These are phyloP conservation scores for Trichomalopsis sarcophagae DNA, from an alignment of 1,140 invertebrate genomes.

Conservation along the genomic window DNA sequence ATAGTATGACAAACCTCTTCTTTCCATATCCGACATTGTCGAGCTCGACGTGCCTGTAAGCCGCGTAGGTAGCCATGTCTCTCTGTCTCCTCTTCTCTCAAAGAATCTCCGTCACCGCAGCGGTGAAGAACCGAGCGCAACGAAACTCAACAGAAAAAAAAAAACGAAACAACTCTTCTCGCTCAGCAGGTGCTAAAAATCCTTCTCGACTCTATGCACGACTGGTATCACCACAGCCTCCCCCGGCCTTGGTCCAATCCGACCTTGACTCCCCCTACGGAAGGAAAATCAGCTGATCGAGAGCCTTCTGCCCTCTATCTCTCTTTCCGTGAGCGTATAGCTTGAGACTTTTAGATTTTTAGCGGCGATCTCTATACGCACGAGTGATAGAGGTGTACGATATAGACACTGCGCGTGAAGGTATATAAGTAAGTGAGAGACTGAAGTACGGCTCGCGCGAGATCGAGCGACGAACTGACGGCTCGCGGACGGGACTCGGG, in stretches of 20 bases:
- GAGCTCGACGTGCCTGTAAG: conserved; percentile 82
- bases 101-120: neutral
- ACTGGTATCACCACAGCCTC: neutral
- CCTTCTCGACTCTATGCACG: too few relatives aligned
- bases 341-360: too few relatives aligned
- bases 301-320: too few relatives aligned
- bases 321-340: neutral
- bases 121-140: neutral
- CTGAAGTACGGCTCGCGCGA: conserved; percentile 16
- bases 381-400: neutral
- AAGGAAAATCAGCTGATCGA: neutral
- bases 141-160: conserved; percentile 9
- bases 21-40: conserved; percentile 83
- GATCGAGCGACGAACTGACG: conserved; percentile 44
- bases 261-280: conserved; percentile 9
- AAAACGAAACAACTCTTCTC: neutral
- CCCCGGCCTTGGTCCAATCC: neutral
- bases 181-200: too few relatives aligned
- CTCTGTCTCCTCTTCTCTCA: neutral
- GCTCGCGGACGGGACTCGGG: conserved; percentile 27
- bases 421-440: neutral
- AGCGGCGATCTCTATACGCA: neutral
- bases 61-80: conserved; percentile 81
- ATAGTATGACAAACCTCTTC: conserved; percentile 77
- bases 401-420: neutral